phyloP scores from a whole-genome alignment of 2,113 vertebrate genomes.

The Narcine bancroftii region DNA sequence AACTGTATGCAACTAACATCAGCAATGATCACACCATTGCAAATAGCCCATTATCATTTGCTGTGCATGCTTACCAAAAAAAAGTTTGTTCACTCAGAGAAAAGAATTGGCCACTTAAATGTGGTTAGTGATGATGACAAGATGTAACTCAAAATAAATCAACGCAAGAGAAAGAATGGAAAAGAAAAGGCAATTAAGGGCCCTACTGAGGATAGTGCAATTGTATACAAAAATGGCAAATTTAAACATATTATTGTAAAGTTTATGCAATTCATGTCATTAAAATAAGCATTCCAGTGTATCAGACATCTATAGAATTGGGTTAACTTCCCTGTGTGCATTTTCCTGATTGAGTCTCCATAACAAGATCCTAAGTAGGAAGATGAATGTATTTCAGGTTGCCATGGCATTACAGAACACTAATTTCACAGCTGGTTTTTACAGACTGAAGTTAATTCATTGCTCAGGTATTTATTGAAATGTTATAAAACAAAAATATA shows the following conservation, averaged over 20 bases:
- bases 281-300: neutral
- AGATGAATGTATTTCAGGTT: neutral
- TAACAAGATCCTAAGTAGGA: neutral
- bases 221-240: neutral
- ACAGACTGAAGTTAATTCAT: neutral
- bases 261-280: neutral
- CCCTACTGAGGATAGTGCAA: neutral
- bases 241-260: neutral
- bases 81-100: neutral
- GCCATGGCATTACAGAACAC: neutral
- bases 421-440: neutral
- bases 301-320: neutral
- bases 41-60: neutral
- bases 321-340: neutral
- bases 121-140: neutral
- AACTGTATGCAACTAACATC: neutral
- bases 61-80: neutral
- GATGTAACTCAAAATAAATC: neutral
- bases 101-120: neutral
- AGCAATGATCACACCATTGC: neutral
- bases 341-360: neutral
- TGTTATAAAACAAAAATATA: no score
- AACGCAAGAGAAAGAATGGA: neutral
- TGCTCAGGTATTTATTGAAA: no score
- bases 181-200: neutral